Evolutionary conservation across 2,888 invertebrate species (phyloP).

Genomic region (Ypsolopha sequella): DNA sequence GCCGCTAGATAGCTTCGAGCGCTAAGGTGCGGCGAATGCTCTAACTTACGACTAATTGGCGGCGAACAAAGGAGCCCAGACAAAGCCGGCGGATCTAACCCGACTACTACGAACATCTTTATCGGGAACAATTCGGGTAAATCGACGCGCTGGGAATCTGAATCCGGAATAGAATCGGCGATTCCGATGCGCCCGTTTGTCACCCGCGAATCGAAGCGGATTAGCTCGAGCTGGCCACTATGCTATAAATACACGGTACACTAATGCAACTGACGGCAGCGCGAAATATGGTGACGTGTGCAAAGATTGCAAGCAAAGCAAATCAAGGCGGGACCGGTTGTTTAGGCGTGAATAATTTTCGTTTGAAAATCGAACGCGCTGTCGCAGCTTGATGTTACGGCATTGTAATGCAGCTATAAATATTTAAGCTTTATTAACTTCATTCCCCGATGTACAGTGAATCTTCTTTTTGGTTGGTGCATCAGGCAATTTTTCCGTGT

Average conservation of each 20-base stretch:
- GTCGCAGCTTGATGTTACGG: too few species aligned
- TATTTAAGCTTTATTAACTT: too few species aligned
- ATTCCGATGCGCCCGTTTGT: constrained; percentile 16
- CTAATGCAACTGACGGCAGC: constrained; percentile 33
- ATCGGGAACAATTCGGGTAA: constrained; percentile 7
- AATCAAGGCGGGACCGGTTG: constrained; percentile 1
- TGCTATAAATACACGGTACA: constrained; percentile 11
- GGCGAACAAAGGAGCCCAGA: constrained; percentile 43
- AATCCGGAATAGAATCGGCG: constrained; percentile 5
- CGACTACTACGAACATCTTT: constrained; percentile 36
- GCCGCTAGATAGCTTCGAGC: constrained; percentile 9
- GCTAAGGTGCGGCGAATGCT: constrained; percentile 16
- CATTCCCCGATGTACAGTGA: too few species aligned
- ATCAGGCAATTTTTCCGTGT: not conserved
- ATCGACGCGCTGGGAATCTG: constrained; percentile 5
- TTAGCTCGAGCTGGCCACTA: not conserved
- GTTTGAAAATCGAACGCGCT: not conserved
- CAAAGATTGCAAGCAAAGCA: constrained; percentile 11
- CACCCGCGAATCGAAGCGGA: constrained; percentile 10
- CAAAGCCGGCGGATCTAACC: constrained; percentile 24
- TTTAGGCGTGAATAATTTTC: not conserved
- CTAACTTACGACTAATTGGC: constrained; percentile 24
- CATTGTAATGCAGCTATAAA: too few species aligned
- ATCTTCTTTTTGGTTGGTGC: not conserved
- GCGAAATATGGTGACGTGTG: constrained; percentile 17